Base-by-base conservation (phyloP, 2,797 vertebrate species). In the Loriculus beryllinus region DNA sequence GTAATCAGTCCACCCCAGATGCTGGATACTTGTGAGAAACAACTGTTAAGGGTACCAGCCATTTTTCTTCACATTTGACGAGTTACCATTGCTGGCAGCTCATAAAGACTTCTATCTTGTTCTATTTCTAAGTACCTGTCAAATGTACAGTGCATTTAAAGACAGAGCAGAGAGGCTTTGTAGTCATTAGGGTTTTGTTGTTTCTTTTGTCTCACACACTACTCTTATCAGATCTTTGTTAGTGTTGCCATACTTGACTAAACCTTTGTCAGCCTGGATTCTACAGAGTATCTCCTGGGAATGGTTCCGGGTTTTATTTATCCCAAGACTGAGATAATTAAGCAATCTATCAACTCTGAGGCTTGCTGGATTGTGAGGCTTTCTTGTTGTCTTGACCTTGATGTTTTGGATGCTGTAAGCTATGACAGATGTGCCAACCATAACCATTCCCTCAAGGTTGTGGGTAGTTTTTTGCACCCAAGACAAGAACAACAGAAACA, bases 311-410 rank as follows among this genome's bases (percentile, higher is more conserved):
- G 20, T 95, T 95, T 94, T 70, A 87, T 92, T 97, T 88, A 96
- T 95, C 86, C 82, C 86, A 81, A 42, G 43, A 87, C 75, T 57
- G 65, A 90, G 57, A 96, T 97, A 97, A 98, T 98, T 95, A 97
- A 96, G 92, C 77, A 94, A 97, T 98, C 85, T 93, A 96, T 97
- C 96, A 97, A 6, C 62, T 62, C 4, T 74, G 78, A 96, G 87
- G 40, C 19, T 92, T 28, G 3, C 74, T 81, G 57, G 39, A 21
- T 68, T 90, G 25, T 67, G 67, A 86, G 88, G 65, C 76, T 96
- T 96, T 79, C 94, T 94, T 86, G 20, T 93, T 96, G 88, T 96
- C 87, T 86, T 97, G 97, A 97, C 96, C 97, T 97, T 97, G 95
- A 88, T 89, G 62, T 88, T 93, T 92, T 85, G 65, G 78, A 62